phyloP scores from a whole-genome alignment of 2,797 vertebrate species.

The Onychomys leucogaster region DNA sequence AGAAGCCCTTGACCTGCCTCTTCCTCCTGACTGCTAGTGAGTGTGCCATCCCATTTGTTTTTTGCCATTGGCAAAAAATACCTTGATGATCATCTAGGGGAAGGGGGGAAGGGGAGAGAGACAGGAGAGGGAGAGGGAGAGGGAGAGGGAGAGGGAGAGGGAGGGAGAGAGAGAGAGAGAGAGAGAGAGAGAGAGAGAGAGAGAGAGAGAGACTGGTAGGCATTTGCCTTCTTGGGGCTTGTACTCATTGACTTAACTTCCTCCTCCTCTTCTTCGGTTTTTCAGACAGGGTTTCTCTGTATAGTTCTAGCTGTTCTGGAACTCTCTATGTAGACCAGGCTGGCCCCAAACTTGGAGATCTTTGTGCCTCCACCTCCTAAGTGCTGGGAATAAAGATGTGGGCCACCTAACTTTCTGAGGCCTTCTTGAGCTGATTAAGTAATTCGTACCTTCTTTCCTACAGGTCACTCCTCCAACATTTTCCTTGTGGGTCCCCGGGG shows the following conservation, averaged over 20 bases:
- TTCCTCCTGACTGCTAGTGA: not conserved
- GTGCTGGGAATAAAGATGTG: not conserved
- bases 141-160: too few species aligned
- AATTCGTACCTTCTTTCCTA: not conserved
- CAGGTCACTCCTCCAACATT: not conserved
- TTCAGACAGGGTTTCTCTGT: not conserved
- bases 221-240: not conserved
- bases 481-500: not conserved
- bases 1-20: not conserved
- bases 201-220: not conserved
- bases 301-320: not conserved
- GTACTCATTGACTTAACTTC: not conserved
- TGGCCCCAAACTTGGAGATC: not conserved
- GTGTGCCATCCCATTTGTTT: not conserved
- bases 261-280: not conserved
- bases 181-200: too few species aligned
- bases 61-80: not conserved
- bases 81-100: not conserved
- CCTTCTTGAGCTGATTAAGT: not conserved
- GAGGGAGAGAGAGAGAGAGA: too few species aligned
- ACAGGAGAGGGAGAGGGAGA: too few species aligned
- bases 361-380: not conserved
- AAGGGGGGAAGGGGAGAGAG: too few species aligned
- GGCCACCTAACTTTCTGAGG: not conserved
- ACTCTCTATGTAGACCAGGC: not conserved